Evolutionary conservation across 2,888 invertebrate genomes (phyloP).

Genomic region (Hecatera dysodea): DNA sequence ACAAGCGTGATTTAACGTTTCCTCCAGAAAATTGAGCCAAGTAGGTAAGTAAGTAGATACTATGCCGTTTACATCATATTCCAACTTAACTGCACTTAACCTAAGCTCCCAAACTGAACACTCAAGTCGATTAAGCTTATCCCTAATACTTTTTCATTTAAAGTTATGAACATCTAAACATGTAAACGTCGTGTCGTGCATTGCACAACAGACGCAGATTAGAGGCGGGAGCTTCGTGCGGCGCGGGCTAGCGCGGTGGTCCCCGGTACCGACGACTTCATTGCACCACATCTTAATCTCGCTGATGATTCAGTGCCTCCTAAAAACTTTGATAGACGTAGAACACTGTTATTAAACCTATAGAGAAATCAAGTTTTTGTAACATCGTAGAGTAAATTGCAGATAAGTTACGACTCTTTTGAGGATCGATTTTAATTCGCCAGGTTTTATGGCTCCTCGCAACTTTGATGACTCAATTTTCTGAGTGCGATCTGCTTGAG

Average conservation of each 20-base stretch:
- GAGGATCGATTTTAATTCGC: slow-evolving; percentile 14
- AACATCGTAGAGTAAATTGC: slow-evolving; percentile 23
- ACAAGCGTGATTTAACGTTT: neutral
- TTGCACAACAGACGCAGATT: slow-evolving; percentile 70
- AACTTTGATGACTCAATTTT: slow-evolving; percentile 8
- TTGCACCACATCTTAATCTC: slow-evolving; percentile 66
- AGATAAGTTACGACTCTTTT: slow-evolving; percentile 18
- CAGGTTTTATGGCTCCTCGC: neutral
- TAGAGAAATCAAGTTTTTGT: slow-evolving; percentile 41
- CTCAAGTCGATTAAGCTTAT: slow-evolving; percentile 52
- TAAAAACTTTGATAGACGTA: slow-evolving; percentile 61
- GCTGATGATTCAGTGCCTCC: slow-evolving; percentile 65
- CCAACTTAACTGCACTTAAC: slow-evolving; percentile 18
- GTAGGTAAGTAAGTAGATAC: neutral
- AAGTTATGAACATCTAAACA: slow-evolving; percentile 64
- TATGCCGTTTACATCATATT: slow-evolving; percentile 3
- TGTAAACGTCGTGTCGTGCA: slow-evolving; percentile 70
- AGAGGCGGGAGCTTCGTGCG: slow-evolving; percentile 78
- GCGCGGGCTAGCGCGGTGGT: slow-evolving; percentile 71
- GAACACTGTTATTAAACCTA: slow-evolving; percentile 58
- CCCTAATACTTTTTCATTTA: slow-evolving; percentile 61
- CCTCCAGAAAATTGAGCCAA: neutral
- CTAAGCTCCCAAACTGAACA: slow-evolving; percentile 31
- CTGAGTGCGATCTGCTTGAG: slow-evolving; percentile 2
- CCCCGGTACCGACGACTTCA: slow-evolving; percentile 67